These are phyloP conservation scores for Labia minor DNA, from an alignment of 2,888 invertebrate species.

Conservation along the genomic window DNA sequence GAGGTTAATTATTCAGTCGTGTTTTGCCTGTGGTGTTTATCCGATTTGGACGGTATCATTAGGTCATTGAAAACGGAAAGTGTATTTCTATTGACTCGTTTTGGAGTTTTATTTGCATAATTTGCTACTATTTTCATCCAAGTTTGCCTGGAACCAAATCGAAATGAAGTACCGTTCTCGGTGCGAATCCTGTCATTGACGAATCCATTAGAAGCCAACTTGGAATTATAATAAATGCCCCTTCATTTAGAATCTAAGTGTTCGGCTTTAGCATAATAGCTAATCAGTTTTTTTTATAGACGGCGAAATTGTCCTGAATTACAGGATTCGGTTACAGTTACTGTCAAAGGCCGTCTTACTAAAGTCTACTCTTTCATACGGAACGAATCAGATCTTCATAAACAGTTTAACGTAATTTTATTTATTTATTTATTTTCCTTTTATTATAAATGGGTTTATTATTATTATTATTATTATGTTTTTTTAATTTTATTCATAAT, in stretches of 20 bases:
- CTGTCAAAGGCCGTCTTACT: not conserved
- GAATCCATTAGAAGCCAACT: not conserved
- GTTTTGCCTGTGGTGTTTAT: no score
- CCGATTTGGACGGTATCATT: not conserved
- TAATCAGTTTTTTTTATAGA: not conserved
- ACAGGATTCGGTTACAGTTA: not conserved
- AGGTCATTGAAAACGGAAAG: not conserved
- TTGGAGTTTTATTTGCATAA: not conserved
- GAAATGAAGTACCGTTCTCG: not conserved
- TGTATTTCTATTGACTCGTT: not conserved
- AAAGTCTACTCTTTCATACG: not conserved
- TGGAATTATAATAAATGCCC: not conserved
- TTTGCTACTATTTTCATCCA: not conserved
- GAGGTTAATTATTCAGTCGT: no score
- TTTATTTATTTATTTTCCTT: no score
- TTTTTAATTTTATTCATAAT: no score
- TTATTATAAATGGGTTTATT: no score
- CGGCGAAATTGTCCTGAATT: not conserved
- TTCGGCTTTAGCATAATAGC: not conserved
- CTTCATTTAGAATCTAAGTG: not conserved
- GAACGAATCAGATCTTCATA: not conserved
- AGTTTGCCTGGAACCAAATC: not conserved
- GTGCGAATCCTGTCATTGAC: not conserved
- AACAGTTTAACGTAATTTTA: no score
- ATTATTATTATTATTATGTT: no score